Conservation (phyloP, 2,888 invertebrate species). For the Pristionchus maxplancki region DNA sequence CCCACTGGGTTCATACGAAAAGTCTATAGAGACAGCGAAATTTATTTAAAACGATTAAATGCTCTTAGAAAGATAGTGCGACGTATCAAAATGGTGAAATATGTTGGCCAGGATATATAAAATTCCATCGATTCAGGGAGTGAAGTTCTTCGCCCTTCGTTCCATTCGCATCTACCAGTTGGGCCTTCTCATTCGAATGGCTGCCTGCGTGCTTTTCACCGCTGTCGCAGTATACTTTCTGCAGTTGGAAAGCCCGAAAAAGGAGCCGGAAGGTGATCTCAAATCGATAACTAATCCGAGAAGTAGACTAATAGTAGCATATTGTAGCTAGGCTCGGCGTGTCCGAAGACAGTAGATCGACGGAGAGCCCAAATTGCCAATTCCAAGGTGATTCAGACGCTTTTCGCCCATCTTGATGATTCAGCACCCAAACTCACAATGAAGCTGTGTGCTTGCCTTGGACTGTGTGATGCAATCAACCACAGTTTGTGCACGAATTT, state of each 20-base stretch:
- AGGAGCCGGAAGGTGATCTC: not conserved
- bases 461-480: not conserved
- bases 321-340: slow-evolving; percentile 16
- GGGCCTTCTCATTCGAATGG: not conserved
- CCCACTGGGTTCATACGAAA: not conserved
- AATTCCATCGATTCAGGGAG: not conserved
- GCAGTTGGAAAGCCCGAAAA: not conserved
- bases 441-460: not conserved
- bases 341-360: not conserved
- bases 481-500: not conserved
- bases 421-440: not conserved
- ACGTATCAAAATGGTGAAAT: too few relatives aligned
- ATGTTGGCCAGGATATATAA: not conserved
- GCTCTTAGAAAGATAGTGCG: too few relatives aligned
- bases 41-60: too few relatives aligned
- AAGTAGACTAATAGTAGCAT: not conserved
- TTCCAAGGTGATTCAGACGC: not conserved
- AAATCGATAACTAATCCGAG: too few relatives aligned
- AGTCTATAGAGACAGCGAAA: too few relatives aligned
- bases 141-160: not conserved
- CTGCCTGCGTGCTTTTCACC: not conserved
- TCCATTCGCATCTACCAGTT: slow-evolving; percentile 33
- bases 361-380: not conserved
- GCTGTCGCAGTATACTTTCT: not conserved
- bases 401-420: not conserved